phyloP scores from a whole-genome alignment of 2,888 invertebrate genomes.

The Diarsia mendica region DNA sequence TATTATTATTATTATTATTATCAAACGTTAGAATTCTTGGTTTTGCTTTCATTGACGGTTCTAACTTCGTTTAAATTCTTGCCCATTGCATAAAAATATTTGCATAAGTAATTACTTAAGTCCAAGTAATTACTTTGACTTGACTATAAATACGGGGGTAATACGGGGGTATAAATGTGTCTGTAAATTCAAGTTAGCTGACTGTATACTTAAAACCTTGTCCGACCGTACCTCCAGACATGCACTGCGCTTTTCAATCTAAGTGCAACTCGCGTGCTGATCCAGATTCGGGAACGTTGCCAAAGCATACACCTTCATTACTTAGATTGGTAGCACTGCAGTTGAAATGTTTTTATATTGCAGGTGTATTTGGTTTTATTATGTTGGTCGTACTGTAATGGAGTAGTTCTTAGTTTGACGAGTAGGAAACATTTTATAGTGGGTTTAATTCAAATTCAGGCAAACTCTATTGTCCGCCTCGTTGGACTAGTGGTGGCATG shows the following conservation, averaged over 20 bases:
- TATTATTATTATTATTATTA: too few relatives aligned
- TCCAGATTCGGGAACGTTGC: conserved; percentile 56
- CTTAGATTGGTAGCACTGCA: conserved; percentile 56
- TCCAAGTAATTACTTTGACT: too few relatives aligned
- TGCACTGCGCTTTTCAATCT: conserved; percentile 46
- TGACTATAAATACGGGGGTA: too few relatives aligned
- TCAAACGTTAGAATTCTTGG: too few relatives aligned
- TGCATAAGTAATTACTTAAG: too few relatives aligned
- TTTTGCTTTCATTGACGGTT: too few relatives aligned
- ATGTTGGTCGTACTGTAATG: conserved; percentile 10
- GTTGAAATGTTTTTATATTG: conserved; percentile 51
- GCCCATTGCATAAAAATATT: too few relatives aligned
- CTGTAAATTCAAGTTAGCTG: too few relatives aligned
- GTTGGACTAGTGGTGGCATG: neutral
- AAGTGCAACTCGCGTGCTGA: conserved; percentile 33
- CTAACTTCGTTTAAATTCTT: too few relatives aligned
- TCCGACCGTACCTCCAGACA: neutral
- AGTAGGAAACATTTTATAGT: neutral
- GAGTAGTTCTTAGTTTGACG: neutral
- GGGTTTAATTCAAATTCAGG: neutral
- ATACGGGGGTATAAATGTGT: too few relatives aligned
- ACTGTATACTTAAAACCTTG: too few relatives aligned
- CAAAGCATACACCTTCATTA: conserved; percentile 64
- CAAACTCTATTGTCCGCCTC: neutral
- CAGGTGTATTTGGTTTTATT: conserved; percentile 41